Evolutionary conservation across 1,140 invertebrate species (phyloP), one percentile per base, ranked within the genome.

Genomic region (Anoplolepis gracilipes): DNA sequence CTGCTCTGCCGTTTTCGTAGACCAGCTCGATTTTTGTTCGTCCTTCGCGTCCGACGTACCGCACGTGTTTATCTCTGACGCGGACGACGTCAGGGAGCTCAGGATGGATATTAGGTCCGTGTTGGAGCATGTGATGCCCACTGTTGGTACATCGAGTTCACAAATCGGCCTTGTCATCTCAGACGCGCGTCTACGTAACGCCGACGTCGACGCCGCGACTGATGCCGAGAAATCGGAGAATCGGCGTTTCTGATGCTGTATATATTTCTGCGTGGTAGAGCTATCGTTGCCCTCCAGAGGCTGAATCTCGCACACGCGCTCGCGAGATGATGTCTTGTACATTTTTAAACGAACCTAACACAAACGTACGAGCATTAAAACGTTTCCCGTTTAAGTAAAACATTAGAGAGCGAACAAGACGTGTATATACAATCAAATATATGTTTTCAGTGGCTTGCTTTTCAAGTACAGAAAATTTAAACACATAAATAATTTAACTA

Each of bases 221-320:
- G 96, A 95, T 1, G 96, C 94, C 0, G 96, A 95, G 81, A 97
- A 97, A 88, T 98, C 97, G 0, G 97, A 98, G 92, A 96, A 97
- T 28, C 97, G 95, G 22, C 97, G 95, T 25, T 96, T 96, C 33
- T 94, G 93, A 46, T 93, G 77, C 72, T 94, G 95, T 0, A 95
- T 96, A 90, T 96, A 97, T 1, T 96, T 95, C 82, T 96, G 95
- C 3, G 94, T 93, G 42, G 95, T 95, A 19, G 70, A 73, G 1
- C 95, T 95, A 1, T 95, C 95, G 76, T 96, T 95, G 11, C 96
- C 95, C 85, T 97, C 97, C 2, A 97, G 90, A 0, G 97, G 96
- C 88, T 97, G 97, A 1, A 98, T 97, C 92, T 98, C 97, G 92
- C 97, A 97, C 1, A 98, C 96, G 84, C 97, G 96, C 92, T 98